Percentiles rank a stretch among this genome's conserved stretches.
phyloP scores from a whole-genome alignment of 53 echinoderm and acorn worm species.

The Henricia sp. region DNA sequence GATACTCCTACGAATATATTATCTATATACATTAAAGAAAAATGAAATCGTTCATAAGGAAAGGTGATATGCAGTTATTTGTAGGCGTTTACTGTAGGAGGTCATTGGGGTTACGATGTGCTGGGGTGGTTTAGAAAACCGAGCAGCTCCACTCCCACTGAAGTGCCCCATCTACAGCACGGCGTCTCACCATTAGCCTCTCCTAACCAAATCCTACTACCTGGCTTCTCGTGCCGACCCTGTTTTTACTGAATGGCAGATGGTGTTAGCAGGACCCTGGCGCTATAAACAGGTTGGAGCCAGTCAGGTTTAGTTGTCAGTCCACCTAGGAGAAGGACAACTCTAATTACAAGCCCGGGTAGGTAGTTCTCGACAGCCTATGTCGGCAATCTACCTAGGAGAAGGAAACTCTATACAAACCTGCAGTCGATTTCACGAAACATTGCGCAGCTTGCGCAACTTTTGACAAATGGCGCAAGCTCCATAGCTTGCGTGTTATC shows the following conservation, averaged over 20 bases:
- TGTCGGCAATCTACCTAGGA: too few species aligned
- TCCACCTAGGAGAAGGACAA: background rate
- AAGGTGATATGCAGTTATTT: too few species aligned
- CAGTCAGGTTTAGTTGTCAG: constrained; percentile 3
- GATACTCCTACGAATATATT: too few species aligned
- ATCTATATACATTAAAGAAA: too few species aligned
- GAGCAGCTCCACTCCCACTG: constrained; percentile 28
- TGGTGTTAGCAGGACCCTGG: constrained; percentile 7
- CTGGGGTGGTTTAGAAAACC: background rate
- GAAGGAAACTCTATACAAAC: too few species aligned
- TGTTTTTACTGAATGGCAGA: constrained; percentile 14
- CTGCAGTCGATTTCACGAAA: too few species aligned
- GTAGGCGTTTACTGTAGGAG: too few species aligned
- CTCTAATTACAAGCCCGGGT: background rate
- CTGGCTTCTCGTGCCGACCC: constrained; percentile 36
- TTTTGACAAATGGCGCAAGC: too few species aligned
- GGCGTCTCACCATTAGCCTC: constrained; percentile 2
- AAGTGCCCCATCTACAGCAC: constrained; percentile 30
- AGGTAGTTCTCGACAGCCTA: too few species aligned
- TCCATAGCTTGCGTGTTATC: too few species aligned
- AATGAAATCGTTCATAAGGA: too few species aligned
- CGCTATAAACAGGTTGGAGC: constrained; percentile 1
- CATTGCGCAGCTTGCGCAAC: too few species aligned
- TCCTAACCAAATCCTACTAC: constrained; percentile 32
- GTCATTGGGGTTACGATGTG: background rate